Conservation (phyloP, 2,797 vertebrate genomes). For the Hydrocynus forskahlii region DNA sequence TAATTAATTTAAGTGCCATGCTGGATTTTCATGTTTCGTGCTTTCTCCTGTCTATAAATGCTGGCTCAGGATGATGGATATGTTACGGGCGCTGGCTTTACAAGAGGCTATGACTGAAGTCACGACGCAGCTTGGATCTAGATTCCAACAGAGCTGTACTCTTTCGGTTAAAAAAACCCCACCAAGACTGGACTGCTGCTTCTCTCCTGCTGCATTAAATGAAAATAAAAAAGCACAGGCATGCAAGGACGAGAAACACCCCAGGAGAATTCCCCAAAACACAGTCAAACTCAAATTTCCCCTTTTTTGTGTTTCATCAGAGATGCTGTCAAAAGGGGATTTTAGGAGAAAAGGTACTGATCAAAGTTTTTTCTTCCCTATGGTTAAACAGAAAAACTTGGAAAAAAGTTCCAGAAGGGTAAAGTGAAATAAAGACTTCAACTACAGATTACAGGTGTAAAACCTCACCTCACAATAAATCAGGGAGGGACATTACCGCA, state of each 20-base stretch:
- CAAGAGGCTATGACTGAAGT: neutral
- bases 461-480: constrained; percentile 21
- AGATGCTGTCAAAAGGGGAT: neutral
- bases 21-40: neutral
- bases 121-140: neutral
- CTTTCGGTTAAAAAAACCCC: neutral
- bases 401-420: neutral
- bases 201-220: neutral
- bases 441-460: neutral
- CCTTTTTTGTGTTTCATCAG: neutral
- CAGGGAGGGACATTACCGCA: neutral
- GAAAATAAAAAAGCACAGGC: neutral
- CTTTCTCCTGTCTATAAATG: neutral
- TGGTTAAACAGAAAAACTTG: neutral
- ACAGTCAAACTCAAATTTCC: neutral
- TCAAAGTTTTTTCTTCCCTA: neutral
- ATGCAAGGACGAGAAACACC: constrained; percentile 3
- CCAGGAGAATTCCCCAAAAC: neutral
- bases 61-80: neutral
- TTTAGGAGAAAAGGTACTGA: neutral
- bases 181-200: neutral
- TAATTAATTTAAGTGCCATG: constrained; percentile 22
- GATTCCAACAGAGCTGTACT: neutral
- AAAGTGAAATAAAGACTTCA: neutral
- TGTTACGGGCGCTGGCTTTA: neutral